Evolutionary conservation across 1,140 invertebrate species (phyloP).

Genomic region (Bombus affinis): DNA sequence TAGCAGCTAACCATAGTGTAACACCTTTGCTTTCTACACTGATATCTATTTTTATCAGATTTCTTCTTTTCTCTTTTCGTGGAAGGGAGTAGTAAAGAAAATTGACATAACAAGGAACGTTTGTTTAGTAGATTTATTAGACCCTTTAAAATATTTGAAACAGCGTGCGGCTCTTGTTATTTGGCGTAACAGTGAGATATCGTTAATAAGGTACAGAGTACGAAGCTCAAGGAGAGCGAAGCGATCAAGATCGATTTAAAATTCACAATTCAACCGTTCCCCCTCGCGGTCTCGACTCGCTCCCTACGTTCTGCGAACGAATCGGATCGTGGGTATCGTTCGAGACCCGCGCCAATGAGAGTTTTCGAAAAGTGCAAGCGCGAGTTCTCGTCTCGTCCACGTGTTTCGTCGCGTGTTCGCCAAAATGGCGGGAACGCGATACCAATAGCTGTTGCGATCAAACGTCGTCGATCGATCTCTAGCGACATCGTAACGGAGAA

Average conservation of each 20-base stretch:
- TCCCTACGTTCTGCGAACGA: neutral
- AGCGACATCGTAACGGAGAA: slow-evolving; percentile 8
- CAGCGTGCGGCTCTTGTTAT: slow-evolving; percentile 71
- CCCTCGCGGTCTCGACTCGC: neutral
- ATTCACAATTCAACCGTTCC: slow-evolving; percentile 16
- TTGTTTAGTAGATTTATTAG: slow-evolving; percentile 72
- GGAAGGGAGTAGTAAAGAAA: neutral
- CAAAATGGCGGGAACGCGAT: slow-evolving; percentile 18
- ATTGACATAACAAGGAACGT: neutral
- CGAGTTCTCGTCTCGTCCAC: slow-evolving; percentile 24
- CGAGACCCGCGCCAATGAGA: neutral
- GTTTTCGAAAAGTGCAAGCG: slow-evolving; percentile 3
- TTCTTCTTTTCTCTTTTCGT: no score
- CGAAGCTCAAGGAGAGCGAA: slow-evolving; percentile 60
- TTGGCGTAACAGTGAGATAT: slow-evolving; percentile 71
- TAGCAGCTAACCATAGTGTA: neutral
- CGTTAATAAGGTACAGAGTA: slow-evolving; percentile 67
- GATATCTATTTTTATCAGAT: neutral
- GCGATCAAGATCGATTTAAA: slow-evolving; percentile 61
- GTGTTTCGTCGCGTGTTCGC: slow-evolving; percentile 24
- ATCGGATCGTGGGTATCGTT: neutral
- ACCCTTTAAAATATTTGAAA: slow-evolving; percentile 75
- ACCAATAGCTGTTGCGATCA: neutral
- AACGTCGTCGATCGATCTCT: neutral
- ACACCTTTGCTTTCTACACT: neutral